Conservation (phyloP, 2,888 invertebrate species). For the Cephus nigrinus region DNA sequence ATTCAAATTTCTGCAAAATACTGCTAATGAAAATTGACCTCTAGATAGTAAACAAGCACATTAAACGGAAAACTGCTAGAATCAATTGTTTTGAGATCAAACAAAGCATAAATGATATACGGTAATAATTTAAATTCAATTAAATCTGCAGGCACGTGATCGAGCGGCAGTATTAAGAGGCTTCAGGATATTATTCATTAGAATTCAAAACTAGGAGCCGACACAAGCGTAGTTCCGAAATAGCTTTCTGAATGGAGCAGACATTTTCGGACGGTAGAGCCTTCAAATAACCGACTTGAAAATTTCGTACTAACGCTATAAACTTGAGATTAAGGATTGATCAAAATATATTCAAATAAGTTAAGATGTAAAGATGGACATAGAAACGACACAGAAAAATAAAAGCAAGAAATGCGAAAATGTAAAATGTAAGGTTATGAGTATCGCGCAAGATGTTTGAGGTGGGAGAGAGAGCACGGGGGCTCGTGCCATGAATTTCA, state of each 20-base stretch:
- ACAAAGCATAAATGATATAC: not conserved
- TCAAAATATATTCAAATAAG: not conserved
- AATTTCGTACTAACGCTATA: not conserved
- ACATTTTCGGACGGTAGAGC: not conserved
- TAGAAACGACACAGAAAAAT: too few relatives aligned
- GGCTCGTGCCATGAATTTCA: not conserved
- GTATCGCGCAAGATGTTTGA: not conserved
- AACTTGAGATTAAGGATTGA: slow-evolving; percentile 1
- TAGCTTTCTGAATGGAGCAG: not conserved
- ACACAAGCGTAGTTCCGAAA: not conserved
- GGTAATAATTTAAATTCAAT: not conserved
- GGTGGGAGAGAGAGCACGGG: not conserved
- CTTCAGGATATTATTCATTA: not conserved
- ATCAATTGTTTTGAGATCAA: not conserved
- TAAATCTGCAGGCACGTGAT: not conserved
- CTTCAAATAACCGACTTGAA: slow-evolving; percentile 5
- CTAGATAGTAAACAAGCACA: not conserved
- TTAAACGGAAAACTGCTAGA: not conserved
- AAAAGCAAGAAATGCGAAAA: too few relatives aligned
- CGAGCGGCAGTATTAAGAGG: not conserved
- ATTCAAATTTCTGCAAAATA: not conserved
- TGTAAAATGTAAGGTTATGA: too few relatives aligned
- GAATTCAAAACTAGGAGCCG: not conserved
- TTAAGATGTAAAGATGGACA: not conserved
- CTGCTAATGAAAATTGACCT: not conserved